Conservation (phyloP, 2,797 vertebrate species). For the Darevskia nairensis region DNA sequence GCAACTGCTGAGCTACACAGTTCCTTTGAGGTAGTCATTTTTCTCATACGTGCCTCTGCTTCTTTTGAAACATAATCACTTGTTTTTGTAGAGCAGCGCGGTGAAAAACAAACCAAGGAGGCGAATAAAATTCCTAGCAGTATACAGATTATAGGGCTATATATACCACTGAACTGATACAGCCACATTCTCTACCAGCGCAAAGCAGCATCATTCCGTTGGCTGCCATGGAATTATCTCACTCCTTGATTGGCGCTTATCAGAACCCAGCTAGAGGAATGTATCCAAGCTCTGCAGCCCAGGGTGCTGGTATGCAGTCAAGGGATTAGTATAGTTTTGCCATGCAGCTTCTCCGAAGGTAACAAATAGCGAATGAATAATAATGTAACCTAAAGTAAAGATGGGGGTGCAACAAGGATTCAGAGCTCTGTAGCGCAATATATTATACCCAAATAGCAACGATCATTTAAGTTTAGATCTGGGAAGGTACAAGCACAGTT, state of each 20-base stretch:
- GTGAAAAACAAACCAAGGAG: constrained; percentile 14
- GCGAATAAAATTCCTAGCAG: constrained; percentile 22
- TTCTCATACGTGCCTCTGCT: not conserved
- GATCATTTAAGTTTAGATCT: constrained; percentile 23
- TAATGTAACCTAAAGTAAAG: not conserved
- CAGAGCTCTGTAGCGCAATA: not conserved
- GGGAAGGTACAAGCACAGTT: not conserved
- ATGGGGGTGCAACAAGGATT: not conserved
- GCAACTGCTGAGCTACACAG: not conserved
- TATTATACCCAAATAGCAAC: constrained; percentile 16
- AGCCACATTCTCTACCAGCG: not conserved
- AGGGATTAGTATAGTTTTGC: constrained; percentile 35
- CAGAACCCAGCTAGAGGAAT: constrained; percentile 22
- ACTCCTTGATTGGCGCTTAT: constrained; percentile 32
- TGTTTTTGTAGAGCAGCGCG: constrained; percentile 19
- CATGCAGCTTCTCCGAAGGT: not conserved
- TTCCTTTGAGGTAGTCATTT: not conserved
- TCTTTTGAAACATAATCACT: constrained; percentile 14
- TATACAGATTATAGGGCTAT: constrained; percentile 34
- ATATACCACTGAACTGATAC: constrained; percentile 10
- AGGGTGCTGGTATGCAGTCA: constrained; percentile 2
- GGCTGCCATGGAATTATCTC: constrained; percentile 24
- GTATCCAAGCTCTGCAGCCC: constrained; percentile 43
- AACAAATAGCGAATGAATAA: constrained; percentile 19
- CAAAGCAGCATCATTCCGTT: constrained; percentile 2